Conservation (phyloP, 92 coral and sea anemone genomes). For the Porites lobata region DNA sequence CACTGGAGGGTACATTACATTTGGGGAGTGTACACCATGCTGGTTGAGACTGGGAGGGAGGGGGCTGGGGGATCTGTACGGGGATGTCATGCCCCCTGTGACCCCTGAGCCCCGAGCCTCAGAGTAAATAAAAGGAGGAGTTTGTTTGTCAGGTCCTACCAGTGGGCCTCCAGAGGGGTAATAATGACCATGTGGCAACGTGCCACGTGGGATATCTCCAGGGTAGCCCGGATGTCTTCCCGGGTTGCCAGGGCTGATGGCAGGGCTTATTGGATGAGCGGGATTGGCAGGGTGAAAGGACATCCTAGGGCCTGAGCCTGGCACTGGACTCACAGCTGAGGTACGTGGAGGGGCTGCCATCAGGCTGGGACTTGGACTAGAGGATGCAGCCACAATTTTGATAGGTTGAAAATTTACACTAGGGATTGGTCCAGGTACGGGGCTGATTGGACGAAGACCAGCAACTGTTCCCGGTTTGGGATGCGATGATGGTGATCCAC, state of each 20-base stretch:
- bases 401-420: slow-evolving; percentile 44
- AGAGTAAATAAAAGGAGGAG: slow-evolving; percentile 9
- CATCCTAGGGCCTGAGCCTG: slow-evolving; percentile 33
- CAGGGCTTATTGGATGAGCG: slow-evolving; percentile 33
- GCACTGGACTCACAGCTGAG: slow-evolving; percentile 14
- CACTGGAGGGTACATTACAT: slow-evolving; percentile 38
- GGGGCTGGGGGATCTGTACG: slow-evolving; percentile 48
- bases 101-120: slow-evolving; percentile 37
- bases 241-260: slow-evolving; percentile 11
- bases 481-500: slow-evolving; percentile 24
- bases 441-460: slow-evolving; percentile 58
- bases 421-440: slow-evolving; percentile 60
- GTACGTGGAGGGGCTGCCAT: slow-evolving; percentile 26
- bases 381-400: slow-evolving; percentile 22
- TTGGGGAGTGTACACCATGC: slow-evolving; percentile 27
- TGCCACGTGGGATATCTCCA: slow-evolving; percentile 26
- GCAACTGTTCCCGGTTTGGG: slow-evolving; percentile 26
- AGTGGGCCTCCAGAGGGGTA: slow-evolving; percentile 18
- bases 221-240: slow-evolving; percentile 17
- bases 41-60: slow-evolving; percentile 16
- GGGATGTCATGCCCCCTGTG: slow-evolving; percentile 11
- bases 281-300: slow-evolving; percentile 17
- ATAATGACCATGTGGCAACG: slow-evolving; percentile 15
- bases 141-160: slow-evolving; percentile 5
- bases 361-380: slow-evolving; percentile 29